phyloP scores from a whole-genome alignment of 2,113 vertebrate genomes.

The Crotalus tigris region DNA sequence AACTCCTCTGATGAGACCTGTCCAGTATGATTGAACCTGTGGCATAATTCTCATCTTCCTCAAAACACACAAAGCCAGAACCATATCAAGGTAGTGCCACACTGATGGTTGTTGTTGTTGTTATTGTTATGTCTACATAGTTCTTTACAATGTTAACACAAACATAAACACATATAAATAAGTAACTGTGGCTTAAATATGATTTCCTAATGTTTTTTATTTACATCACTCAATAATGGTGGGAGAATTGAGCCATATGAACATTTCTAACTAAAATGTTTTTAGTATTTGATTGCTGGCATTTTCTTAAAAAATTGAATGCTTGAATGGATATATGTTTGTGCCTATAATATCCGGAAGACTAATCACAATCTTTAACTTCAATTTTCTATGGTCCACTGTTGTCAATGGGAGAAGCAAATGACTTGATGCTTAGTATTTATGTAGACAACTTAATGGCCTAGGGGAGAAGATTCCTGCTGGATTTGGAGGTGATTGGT shows the following conservation, averaged over 20 bases:
- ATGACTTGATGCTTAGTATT: rapidly evolving
- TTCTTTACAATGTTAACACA: slow-evolving; percentile 50
- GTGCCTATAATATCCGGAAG: slow-evolving; percentile 1
- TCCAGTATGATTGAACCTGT: too few relatives aligned
- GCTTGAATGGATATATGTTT: not conserved
- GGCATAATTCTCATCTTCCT: too few relatives aligned
- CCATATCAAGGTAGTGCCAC: too few relatives aligned
- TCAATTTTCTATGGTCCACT: slow-evolving; percentile 21
- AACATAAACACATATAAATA: not conserved
- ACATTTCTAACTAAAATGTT: slow-evolving; percentile 18
- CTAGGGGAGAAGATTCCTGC: not conserved
- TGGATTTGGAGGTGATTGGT: slow-evolving; percentile 14
- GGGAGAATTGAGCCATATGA: slow-evolving; percentile 17
- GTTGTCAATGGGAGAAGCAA: not conserved
- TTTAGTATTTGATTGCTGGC: slow-evolving; percentile 42
- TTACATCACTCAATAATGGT: slow-evolving; percentile 21
- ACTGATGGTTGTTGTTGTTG: not conserved
- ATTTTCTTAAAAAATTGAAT: slow-evolving; percentile 24
- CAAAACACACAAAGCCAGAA: too few relatives aligned
- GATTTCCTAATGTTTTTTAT: slow-evolving; percentile 54
- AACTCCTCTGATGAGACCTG: too few relatives aligned
- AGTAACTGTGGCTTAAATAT: slow-evolving; percentile 53
- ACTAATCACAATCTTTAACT: slow-evolving; percentile 31
- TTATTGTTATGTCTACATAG: slow-evolving; percentile 48
- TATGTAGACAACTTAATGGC: slow-evolving; percentile 18